Evolutionary conservation across 2,113 vertebrate species (phyloP).

Genomic region (pig (Sus scrofa)): T2T-Sscrofa CM000828.6:75789001-75789500

Average conservation of each 20-base stretch:
- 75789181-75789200: not conserved
- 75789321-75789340: not conserved
- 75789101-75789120: not conserved
- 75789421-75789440: not conserved
- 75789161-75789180: no score
- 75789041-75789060: not conserved
- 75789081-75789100: not conserved
- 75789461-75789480: not conserved
- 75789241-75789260: not conserved
- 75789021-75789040: not conserved
- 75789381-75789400: accelerated
- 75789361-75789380: not conserved
- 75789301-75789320: not conserved
- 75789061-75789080: not conserved
- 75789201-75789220: not conserved
- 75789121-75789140: not conserved
- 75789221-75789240: no score
- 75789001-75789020: not conserved
- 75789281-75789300: no score
- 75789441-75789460: not conserved
- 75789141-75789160: no score
- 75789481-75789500: no score
- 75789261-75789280: not conserved
- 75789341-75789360: no score
- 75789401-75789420: no score